These are phyloP conservation scores for Dynastes grantii DNA, from an alignment of 2,888 invertebrate genomes.

Conservation along the genomic window DNA sequence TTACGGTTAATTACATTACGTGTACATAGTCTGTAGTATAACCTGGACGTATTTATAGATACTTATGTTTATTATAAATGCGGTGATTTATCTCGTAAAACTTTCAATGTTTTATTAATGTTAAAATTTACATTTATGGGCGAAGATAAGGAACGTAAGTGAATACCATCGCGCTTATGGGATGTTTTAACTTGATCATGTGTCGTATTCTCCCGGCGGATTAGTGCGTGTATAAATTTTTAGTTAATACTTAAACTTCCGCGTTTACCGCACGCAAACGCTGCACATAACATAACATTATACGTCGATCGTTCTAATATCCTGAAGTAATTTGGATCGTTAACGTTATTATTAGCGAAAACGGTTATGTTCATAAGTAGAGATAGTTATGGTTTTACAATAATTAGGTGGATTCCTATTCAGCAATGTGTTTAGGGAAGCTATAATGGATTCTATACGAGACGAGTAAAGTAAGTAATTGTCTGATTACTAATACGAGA, in stretches of 20 bases:
- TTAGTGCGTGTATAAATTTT: constrained; percentile 8
- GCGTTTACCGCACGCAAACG: background rate
- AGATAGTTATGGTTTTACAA: too few species aligned
- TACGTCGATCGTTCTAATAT: constrained; percentile 23
- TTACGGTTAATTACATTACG: constrained; percentile 6
- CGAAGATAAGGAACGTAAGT: background rate
- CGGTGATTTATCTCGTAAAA: constrained; percentile 17
- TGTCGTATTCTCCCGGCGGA: background rate
- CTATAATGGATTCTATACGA: too few species aligned
- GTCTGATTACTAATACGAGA: too few species aligned
- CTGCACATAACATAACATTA: background rate
- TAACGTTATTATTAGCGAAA: constrained; percentile 22
- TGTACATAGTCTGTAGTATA: background rate
- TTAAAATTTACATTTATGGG: constrained; percentile 16
- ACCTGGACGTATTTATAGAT: constrained; percentile 6
- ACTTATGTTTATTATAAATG: constrained; percentile 17
- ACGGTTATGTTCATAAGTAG: background rate
- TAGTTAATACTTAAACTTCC: constrained; percentile 8
- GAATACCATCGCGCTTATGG: background rate
- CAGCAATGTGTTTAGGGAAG: too few species aligned
- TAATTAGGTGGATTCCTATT: too few species aligned
- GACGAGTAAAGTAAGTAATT: too few species aligned
- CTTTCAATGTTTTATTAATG: background rate
- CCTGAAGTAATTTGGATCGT: constrained; percentile 21
- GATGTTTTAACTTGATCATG: background rate